These are phyloP conservation scores for Phataginus tetradactyla DNA, from an alignment of 2,797 vertebrate genomes.

Conservation along the genomic window DNA sequence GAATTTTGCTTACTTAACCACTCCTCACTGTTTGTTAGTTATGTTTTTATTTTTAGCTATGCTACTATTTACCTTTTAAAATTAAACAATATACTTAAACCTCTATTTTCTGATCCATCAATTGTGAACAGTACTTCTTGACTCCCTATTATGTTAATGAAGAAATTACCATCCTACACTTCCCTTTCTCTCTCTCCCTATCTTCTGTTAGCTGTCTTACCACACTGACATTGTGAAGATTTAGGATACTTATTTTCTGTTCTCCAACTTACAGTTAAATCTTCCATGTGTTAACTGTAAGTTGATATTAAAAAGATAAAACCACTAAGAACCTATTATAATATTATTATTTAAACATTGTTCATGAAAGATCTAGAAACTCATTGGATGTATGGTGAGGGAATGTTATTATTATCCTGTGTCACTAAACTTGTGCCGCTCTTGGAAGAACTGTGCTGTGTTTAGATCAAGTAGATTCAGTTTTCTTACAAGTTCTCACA, in stretches of 20 bases:
- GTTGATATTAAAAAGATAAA: slow-evolving; percentile 23
- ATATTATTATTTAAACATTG: neutral
- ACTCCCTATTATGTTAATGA: neutral
- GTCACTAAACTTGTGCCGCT: neutral
- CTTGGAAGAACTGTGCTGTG: slow-evolving; percentile 1
- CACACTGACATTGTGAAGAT: neutral
- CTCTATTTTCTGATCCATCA: neutral
- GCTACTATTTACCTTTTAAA: slow-evolving; percentile 31
- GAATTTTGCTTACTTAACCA: neutral
- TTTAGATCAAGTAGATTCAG: neutral
- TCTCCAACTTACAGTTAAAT: slow-evolving; percentile 31
- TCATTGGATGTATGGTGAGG: neutral
- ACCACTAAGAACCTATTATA: neutral
- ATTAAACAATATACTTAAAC: neutral
- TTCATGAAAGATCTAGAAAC: neutral
- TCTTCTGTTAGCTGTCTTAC: neutral
- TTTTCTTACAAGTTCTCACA: slow-evolving; percentile 9
- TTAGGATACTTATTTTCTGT: neutral
- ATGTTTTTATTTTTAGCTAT: neutral
- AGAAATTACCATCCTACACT: neutral
- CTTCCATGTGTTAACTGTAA: slow-evolving; percentile 2
- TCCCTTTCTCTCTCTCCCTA: neutral
- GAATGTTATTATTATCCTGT: neutral
- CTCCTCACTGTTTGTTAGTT: slow-evolving; percentile 4
- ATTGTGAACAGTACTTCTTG: neutral